Percentiles rank a stretch among this genome's conserved stretches.
Evolutionary conservation across 2,797 vertebrate genomes (phyloP).

Genomic region (Phrynocephalus guinanensis): DNA sequence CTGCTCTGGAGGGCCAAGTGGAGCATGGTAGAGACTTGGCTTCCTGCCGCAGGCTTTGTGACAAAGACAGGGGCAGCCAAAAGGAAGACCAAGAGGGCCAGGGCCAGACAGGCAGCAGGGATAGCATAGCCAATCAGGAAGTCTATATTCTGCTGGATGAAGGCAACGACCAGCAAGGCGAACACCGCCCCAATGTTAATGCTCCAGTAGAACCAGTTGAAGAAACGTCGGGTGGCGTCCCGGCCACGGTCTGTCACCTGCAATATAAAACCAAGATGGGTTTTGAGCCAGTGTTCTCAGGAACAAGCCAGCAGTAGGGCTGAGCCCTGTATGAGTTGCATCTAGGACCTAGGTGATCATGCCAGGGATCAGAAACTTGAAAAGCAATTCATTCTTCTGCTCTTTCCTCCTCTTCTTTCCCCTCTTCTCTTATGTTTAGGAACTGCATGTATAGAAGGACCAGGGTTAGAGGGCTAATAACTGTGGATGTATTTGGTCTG

Average conservation of each 20-base stretch:
- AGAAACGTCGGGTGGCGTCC: constrained; percentile 64
- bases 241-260: constrained; percentile 65
- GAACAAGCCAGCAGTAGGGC: background rate
- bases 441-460: background rate
- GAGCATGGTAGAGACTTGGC: constrained; percentile 71
- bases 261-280: background rate
- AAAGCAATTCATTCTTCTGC: background rate
- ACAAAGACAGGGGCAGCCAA: constrained; percentile 67
- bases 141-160: constrained; percentile 71
- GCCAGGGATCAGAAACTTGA: background rate
- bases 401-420: background rate
- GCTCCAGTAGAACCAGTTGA: constrained; percentile 80
- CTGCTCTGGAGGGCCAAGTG: constrained; percentile 57
- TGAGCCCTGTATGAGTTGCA: background rate
- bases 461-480: background rate
- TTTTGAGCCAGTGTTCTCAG: background rate
- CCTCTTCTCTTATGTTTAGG: background rate
- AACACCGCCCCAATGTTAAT: constrained; percentile 67
- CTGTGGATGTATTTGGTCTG: background rate
- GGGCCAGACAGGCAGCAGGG: constrained; percentile 45
- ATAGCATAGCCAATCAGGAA: constrained; percentile 69
- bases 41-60: constrained; percentile 70
- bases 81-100: constrained; percentile 73
- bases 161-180: constrained; percentile 71
- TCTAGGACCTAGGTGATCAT: background rate